Conservation (phyloP, 2,888 invertebrate species). For the Cloeon dipterum region DNA sequence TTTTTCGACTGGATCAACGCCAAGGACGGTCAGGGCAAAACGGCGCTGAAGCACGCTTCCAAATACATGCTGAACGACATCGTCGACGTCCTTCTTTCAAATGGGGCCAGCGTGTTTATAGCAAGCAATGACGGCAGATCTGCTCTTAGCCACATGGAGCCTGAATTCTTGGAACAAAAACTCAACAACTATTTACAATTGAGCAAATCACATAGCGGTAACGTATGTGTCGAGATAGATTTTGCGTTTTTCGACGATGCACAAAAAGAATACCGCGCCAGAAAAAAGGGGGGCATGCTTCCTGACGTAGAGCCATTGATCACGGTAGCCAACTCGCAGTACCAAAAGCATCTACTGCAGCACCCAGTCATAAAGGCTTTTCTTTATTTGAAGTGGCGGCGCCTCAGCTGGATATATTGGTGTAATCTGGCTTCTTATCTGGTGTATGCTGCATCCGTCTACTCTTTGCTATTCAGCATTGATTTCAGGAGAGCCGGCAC, state of each 20-base stretch:
- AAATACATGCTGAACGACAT: constrained; percentile 1
- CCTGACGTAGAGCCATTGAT: constrained; percentile 48
- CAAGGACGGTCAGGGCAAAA: constrained; percentile 35
- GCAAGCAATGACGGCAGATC: constrained; percentile 35
- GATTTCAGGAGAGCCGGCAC: constrained; percentile 19
- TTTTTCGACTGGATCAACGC: constrained; percentile 38
- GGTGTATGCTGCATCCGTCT: constrained; percentile 39
- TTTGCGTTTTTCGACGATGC: too few relatives aligned
- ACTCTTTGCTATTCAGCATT: constrained; percentile 24
- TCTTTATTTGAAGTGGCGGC: constrained; percentile 39
- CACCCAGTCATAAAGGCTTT: constrained; percentile 27
- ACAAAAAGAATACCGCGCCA: constrained; percentile 17
- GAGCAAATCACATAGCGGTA: too few relatives aligned
- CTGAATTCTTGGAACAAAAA: constrained; percentile 42
- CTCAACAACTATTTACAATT: constrained; percentile 48
- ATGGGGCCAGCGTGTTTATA: constrained; percentile 50
- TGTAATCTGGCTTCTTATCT: constrained; percentile 48
- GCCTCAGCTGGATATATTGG: constrained; percentile 47
- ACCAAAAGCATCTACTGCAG: constrained; percentile 41
- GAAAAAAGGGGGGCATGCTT: too few relatives aligned
- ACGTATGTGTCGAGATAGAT: too few relatives aligned
- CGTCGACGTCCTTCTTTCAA: constrained; percentile 27
- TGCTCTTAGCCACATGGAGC: constrained; percentile 43
- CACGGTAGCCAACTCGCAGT: constrained; percentile 42
- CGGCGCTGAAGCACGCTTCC: constrained; percentile 33